Percentiles rank a stretch among this genome's conserved stretches.
Evolutionary conservation across 2,113 vertebrate genomes (phyloP).

Genomic region (Crotalus tigris): DNA sequence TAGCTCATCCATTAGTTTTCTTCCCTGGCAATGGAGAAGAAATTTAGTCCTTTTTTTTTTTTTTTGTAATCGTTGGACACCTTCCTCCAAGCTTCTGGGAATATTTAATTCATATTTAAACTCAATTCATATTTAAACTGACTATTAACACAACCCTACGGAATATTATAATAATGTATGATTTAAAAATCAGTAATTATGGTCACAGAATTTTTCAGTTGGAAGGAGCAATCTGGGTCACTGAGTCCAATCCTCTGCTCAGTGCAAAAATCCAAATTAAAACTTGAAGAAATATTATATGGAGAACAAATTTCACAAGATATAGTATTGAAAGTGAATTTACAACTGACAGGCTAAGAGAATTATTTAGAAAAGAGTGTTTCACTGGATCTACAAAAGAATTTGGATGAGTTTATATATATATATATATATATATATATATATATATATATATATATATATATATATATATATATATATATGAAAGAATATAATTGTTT

Average conservation of each 20-base stretch:
- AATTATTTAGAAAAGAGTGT: not conserved
- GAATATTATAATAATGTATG: not conserved
- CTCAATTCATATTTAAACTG: not conserved
- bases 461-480: too few species aligned
- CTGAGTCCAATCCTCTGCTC: not conserved
- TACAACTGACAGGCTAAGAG: not conserved
- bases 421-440: too few species aligned
- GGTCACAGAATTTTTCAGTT: not conserved
- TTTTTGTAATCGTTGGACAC: not conserved
- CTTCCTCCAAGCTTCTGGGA: not conserved
- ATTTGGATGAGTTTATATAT: too few species aligned
- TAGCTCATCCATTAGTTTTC: not conserved
- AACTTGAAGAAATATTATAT: not conserved
- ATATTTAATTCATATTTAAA: not conserved
- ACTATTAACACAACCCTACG: not conserved
- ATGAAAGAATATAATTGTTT: too few species aligned
- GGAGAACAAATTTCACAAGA: not conserved
- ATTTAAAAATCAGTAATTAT: not conserved
- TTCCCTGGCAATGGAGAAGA: not conserved
- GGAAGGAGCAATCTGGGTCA: not conserved
- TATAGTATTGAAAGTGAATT: not conserved
- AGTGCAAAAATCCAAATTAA: not conserved
- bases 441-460: too few species aligned
- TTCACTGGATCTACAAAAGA: not conserved
- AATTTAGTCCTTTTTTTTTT: not conserved